Percentiles rank a stretch among this genome's conserved stretches.
Evolutionary conservation across 2,888 invertebrate species (phyloP).

Genomic region (Petrolisthes manimaculis): DNA sequence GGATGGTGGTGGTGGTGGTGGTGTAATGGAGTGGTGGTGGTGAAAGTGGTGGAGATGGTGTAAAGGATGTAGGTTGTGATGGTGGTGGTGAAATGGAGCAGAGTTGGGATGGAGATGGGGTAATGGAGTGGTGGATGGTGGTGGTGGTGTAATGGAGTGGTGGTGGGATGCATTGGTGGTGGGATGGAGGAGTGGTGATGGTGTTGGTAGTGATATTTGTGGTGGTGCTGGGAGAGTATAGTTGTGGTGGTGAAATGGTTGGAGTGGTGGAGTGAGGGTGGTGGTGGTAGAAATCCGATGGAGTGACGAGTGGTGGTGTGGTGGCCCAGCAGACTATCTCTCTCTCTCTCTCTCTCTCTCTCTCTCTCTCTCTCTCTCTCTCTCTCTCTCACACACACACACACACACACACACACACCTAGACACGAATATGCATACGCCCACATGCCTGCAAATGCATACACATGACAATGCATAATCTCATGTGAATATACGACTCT

Average conservation of each 20-base stretch:
- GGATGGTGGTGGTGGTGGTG: too few species aligned
- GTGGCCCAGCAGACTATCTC: slow-evolving; percentile 4
- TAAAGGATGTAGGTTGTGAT: too few species aligned
- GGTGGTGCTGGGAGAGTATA: background rate
- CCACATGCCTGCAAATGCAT: background rate
- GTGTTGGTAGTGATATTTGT: background rate
- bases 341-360: slow-evolving; percentile 7
- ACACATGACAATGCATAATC: background rate
- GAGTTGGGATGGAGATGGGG: background rate
- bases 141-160: background rate
- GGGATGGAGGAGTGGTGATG: background rate
- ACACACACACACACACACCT: slow-evolving; percentile 9
- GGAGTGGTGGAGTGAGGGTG: background rate
- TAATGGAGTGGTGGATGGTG: background rate
- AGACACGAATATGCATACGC: slow-evolving; percentile 1
- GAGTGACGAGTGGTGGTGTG: background rate
- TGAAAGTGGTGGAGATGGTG: too few species aligned
- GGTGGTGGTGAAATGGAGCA: background rate
- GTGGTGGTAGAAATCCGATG: background rate
- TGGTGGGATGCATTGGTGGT: background rate
- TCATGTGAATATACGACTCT: background rate
- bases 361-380: slow-evolving; percentile 7
- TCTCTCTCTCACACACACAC: slow-evolving; percentile 11
- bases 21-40: too few species aligned
- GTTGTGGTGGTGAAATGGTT: background rate